Base-by-base conservation (phyloP, 2,888 invertebrate genomes). In the Phyllotreta striolata region DNA sequence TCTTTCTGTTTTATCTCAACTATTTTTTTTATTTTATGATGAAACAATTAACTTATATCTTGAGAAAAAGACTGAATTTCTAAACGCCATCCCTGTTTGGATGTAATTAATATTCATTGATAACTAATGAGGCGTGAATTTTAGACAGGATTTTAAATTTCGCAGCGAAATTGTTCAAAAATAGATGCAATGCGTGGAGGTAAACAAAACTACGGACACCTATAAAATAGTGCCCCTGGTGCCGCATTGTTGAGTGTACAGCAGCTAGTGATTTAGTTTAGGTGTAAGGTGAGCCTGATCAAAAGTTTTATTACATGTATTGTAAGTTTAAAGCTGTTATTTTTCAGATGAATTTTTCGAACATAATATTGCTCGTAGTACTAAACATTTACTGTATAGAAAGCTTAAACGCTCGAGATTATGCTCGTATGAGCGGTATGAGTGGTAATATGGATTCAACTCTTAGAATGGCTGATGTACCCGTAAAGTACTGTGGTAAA, bases 121-220 rank as follows among this genome's bases (percentile, higher is more conserved):
- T 47, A 14, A 8, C 47, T 14, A 47, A 14, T 47, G 47, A 47
- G 14, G 47, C 7, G 47, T 47, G n/a, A 47, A 47, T 47, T 47
- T 47, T 12, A 9, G 47, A 47, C 47, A 47, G 24, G 47, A 14
- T 47, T 47, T 47, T 14, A 47, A n/a, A 14, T 47, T 12, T 47
- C 24, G 34, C 1, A 14, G 14, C 47, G 34, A 6, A 47, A 47
- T 47, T 1, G 9, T 47, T 6, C n/a, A 14, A 10, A 14, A 47
- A 47, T 47, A 47, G 47, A 14, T 14, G 9, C 14, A 47, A 47
- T 47, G 14, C 14, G 47, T 47, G n/a, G 47, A 47, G 13, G 47
- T 13, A 47, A 47, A 47, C 14, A 47, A 1, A 47, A 47, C 14
- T 6, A 5, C 8, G 24, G 1, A 14, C 1, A 13, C 13, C 47